Evolutionary conservation across 2,888 invertebrate species (phyloP), one percentile per base, ranked within the genome.

Genomic region (Selenia dentaria): DNA sequence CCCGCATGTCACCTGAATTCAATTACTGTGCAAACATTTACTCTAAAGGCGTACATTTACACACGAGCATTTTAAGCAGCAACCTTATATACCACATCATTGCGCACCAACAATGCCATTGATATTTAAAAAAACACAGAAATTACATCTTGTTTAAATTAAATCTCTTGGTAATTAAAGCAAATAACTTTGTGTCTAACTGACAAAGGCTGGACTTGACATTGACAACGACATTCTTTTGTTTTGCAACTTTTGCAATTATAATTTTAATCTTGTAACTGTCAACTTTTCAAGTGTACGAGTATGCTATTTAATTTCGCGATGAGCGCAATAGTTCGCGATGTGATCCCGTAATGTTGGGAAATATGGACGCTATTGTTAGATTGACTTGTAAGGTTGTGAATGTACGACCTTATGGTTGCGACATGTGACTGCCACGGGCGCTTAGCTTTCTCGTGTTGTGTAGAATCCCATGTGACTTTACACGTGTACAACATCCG

Each of bases 11-110:
- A 28, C 38, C 54, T 44, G 47, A 59, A 62, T 47, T 47, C 48
- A 51, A 55, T 56, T 54, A 54, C 43, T 47, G 52, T 56, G 45
- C 45, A 54, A 60, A 64, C 58, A 62, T 57, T 54, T 60, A 37
- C 45, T 34, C 41, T 41, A 47, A 51, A 28, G 32, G 29, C 13
- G 22, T 5, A 2, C n/a, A 40, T 40, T 26, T 31, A 40, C 27
- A 27, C 25, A n/a, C 16, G 16, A 16, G 4, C 16, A 16, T 16
- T 3, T 16, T n/a, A n/a, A n/a, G n/a, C n/a, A n/a, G n/a, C n/a
- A n/a, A 4, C 16, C 16, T 16, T 2, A 16, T 3, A 16, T 16
- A 16, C 16, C 16, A 16, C 16, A 4, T 4, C 16, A 16, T 16
- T 16, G 2, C 16, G 16, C 16, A 51, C 11, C n/a, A 27, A 16